phyloP scores from a whole-genome alignment of 2,888 invertebrate species.

The Caradrina kadenii region DNA sequence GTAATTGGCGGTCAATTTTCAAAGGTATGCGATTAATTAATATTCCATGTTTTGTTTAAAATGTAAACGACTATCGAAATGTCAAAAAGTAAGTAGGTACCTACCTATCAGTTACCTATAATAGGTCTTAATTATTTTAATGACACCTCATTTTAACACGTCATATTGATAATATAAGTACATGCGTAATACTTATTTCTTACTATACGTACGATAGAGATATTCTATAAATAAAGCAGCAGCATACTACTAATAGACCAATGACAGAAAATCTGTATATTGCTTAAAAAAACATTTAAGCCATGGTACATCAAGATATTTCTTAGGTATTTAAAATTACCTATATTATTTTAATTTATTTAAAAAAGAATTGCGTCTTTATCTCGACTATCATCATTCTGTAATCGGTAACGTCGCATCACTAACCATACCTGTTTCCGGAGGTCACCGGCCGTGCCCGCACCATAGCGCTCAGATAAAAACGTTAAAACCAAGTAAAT shows the following conservation, averaged over 20 bases:
- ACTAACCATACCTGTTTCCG: conserved; percentile 67
- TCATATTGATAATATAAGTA: too few relatives aligned
- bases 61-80: neutral
- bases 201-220: neutral
- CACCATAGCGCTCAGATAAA: conserved; percentile 60
- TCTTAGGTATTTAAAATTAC: too few relatives aligned
- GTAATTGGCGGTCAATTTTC: conserved; percentile 4
- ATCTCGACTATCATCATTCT: conserved; percentile 13
- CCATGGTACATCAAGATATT: neutral
- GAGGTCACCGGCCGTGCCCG: conserved; percentile 68
- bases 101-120: too few relatives aligned
- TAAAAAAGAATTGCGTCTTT: neutral
- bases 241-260: neutral
- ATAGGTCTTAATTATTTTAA: neutral
- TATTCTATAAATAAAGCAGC: neutral
- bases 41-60: neutral
- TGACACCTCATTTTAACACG: too few relatives aligned
- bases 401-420: conserved; percentile 47
- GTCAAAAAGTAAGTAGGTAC: neutral
- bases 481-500: conserved; percentile 44
- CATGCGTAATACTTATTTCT: too few relatives aligned
- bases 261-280: too few relatives aligned
- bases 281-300: too few relatives aligned
- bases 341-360: too few relatives aligned
- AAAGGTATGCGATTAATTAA: conserved; percentile 8